Conservation (phyloP, 2,113 vertebrate species). For the Gymnogyps californianus region DNA sequence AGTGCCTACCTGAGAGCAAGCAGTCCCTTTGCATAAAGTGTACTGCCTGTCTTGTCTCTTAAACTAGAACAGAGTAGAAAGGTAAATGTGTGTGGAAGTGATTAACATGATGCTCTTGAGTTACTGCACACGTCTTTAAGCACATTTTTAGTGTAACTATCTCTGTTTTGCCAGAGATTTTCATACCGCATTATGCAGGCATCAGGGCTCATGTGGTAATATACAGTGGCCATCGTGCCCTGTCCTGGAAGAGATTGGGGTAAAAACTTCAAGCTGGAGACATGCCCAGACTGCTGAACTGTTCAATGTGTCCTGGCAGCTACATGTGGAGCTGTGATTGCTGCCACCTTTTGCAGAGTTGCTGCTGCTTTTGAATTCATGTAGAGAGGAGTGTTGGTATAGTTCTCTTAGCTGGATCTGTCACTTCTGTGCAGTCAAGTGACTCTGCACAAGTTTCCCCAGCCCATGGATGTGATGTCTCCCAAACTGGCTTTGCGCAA, state of each 20-base stretch:
- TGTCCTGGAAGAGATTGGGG: not conserved
- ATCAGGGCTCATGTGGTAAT: not conserved
- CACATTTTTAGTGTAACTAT: not conserved
- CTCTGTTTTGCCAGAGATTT: not conserved
- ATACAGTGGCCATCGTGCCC: rapidly evolving
- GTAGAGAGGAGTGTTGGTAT: not conserved
- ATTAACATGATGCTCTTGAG: not conserved
- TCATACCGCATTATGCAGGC: not conserved
- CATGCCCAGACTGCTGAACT: not conserved
- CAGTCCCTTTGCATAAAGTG: not conserved
- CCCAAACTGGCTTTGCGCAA: not conserved
- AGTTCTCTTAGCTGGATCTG: not conserved
- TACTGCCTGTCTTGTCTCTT: not conserved
- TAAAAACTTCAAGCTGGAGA: not conserved
- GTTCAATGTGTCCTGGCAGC: not conserved
- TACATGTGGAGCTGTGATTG: not conserved
- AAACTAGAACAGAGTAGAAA: not conserved
- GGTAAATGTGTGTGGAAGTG: not conserved
- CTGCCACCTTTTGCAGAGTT: not conserved
- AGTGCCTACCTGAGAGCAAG: not conserved
- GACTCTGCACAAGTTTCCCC: not conserved
- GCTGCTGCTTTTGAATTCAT: not conserved
- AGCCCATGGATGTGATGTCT: not conserved
- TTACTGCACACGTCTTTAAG: not conserved
- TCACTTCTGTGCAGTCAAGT: not conserved